Evolutionary conservation across 2,797 vertebrate species (phyloP).

Genomic region (Poecile montanus): DNA sequence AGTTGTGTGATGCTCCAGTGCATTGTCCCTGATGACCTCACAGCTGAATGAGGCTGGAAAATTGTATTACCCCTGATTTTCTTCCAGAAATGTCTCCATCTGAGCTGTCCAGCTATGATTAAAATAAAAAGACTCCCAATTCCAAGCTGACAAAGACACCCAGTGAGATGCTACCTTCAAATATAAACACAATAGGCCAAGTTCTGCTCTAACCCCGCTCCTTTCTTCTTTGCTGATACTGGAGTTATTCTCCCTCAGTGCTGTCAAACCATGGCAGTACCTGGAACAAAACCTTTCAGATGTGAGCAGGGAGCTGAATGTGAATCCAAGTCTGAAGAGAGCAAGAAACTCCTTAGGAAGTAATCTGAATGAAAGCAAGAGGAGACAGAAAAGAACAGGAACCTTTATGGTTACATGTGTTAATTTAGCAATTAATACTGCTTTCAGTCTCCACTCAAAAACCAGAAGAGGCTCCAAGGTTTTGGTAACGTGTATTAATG

Average conservation of each 20-base stretch:
- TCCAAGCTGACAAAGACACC: neutral
- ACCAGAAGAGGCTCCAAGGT: neutral
- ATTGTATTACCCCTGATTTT: neutral
- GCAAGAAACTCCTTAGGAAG: neutral
- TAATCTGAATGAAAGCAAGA: neutral
- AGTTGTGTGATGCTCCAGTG: neutral
- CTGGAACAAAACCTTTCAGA: neutral
- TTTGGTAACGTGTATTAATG: rapidly evolving
- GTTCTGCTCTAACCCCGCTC: neutral
- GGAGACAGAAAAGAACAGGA: neutral
- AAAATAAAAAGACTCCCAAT: neutral
- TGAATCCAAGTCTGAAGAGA: neutral
- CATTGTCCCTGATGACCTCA: neutral
- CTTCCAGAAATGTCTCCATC: neutral
- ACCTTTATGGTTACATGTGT: neutral
- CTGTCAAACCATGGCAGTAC: neutral
- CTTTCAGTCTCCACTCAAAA: neutral
- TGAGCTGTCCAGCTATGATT: neutral
- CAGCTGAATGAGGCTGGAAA: neutral
- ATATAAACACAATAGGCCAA: neutral
- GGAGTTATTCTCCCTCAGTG: neutral
- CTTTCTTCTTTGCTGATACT: neutral
- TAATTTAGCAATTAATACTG: neutral
- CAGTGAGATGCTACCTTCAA: neutral
- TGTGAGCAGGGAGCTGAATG: neutral